phyloP scores from a whole-genome alignment of 2,113 vertebrate genomes.

The Elachura formosa region DNA sequence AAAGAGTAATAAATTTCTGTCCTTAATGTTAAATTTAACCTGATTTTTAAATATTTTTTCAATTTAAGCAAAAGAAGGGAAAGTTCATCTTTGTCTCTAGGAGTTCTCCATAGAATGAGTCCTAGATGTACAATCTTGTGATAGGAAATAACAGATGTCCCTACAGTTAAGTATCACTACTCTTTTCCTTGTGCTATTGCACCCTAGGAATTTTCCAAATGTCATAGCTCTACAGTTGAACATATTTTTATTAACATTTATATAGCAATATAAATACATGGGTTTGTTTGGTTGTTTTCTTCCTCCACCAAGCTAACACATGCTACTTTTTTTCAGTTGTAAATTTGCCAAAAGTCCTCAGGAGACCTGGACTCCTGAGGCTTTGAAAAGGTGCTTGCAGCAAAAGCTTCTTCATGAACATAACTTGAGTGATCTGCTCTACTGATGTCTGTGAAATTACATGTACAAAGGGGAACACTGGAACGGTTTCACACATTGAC shows the following conservation, averaged over 20 bases:
- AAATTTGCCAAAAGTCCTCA: neutral
- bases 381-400: neutral
- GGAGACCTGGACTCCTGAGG: neutral
- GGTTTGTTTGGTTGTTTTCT: neutral
- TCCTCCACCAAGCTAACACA: neutral
- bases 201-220: neutral
- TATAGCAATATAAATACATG: neutral
- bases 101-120: neutral
- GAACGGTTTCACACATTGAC: neutral
- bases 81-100: neutral
- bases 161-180: neutral
- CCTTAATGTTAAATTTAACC: neutral
- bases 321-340: neutral
- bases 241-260: neutral
- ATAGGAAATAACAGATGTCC: neutral
- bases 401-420: neutral
- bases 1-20: neutral
- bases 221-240: neutral
- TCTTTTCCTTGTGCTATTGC: neutral
- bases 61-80: neutral
- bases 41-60: neutral
- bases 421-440: neutral
- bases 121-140: neutral
- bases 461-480: neutral
- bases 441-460: neutral